Evolutionary conservation across 1,140 invertebrate genomes (phyloP).

Genomic region (Nautilus pompilius): DNA sequence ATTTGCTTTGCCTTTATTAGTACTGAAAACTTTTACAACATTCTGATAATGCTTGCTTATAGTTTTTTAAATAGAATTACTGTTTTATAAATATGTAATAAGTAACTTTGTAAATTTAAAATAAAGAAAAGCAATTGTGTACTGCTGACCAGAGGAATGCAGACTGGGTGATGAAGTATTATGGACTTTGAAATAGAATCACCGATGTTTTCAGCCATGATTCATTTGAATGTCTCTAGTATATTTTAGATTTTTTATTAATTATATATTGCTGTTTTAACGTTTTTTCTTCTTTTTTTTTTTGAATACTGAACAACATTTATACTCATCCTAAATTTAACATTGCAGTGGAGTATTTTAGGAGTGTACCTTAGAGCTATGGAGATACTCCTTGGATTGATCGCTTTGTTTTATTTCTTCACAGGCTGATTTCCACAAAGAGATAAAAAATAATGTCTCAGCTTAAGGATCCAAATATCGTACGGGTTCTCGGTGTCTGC

Average conservation of each 20-base stretch:
- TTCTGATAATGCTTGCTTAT: background rate
- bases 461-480: constrained; percentile 81
- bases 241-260: background rate
- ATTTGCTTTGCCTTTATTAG: background rate
- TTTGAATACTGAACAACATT: background rate
- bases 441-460: constrained; percentile 83
- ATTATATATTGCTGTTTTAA: background rate
- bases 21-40: background rate
- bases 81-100: no score
- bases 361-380: no score
- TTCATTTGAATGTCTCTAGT: background rate
- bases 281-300: background rate
- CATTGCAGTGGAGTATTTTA: background rate
- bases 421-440: constrained; percentile 84
- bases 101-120: no score
- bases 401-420: constrained; percentile 10
- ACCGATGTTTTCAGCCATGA: no score
- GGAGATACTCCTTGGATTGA: no score
- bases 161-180: background rate
- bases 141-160: background rate
- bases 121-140: no score
- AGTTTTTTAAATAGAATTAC: background rate
- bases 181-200: background rate
- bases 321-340: background rate
- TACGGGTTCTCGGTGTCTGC: constrained; percentile 81